Evolutionary conservation across 2,113 vertebrate species (phyloP).

Genomic region (Phasianus colchicus): DNA sequence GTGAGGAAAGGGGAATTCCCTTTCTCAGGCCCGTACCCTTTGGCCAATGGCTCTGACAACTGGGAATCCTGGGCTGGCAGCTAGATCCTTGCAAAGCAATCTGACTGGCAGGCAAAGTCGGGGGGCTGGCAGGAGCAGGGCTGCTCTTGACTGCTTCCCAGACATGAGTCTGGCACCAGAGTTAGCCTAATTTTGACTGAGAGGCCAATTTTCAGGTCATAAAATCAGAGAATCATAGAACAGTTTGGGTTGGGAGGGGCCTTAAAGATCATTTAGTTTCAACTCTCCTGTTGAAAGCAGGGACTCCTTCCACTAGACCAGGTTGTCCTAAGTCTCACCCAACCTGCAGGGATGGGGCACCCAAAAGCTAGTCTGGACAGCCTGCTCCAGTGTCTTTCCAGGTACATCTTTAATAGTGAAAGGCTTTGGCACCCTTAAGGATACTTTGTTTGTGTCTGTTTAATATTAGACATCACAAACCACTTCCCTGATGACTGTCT

Average conservation of each 20-base stretch:
- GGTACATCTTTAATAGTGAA: neutral
- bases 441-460: neutral
- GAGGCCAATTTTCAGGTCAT: neutral
- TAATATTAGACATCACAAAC: neutral
- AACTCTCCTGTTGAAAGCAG: neutral
- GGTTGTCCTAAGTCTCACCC: neutral
- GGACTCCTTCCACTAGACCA: neutral
- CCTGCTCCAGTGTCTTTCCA: neutral
- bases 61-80: constrained; percentile 40
- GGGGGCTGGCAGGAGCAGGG: neutral
- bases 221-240: neutral
- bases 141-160: neutral
- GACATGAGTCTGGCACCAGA: neutral
- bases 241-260: neutral
- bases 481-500: neutral
- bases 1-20: neutral
- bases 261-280: neutral
- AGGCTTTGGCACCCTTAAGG: neutral
- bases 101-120: neutral
- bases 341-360: neutral
- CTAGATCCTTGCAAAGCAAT: neutral
- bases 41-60: neutral
- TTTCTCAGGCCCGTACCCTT: neutral
- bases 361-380: neutral
- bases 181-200: neutral